These are phyloP conservation scores for Aphelenchoides avenae DNA, from an alignment of 1,140 invertebrate species.

Conservation along the genomic window DNA sequence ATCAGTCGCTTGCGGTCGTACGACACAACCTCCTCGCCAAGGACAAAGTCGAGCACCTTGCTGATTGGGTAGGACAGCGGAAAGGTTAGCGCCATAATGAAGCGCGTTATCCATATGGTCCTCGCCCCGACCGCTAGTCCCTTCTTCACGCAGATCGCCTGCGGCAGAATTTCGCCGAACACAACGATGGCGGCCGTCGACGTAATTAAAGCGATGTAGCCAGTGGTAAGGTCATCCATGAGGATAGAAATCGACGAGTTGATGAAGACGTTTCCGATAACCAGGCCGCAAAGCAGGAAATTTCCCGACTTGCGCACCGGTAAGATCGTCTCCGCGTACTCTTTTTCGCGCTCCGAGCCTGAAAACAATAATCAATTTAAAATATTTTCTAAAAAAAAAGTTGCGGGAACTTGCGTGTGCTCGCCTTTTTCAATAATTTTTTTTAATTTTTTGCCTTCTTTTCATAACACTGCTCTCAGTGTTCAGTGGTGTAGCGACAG, in stretches of 20 bases:
- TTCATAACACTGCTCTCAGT: no score
- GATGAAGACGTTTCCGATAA: slow-evolving; percentile 63
- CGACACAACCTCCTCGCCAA: slow-evolving; percentile 80
- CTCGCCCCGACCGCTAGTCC: slow-evolving; percentile 63
- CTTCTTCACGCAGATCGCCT: slow-evolving; percentile 65
- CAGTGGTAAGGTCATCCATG: slow-evolving; percentile 56
- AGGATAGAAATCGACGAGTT: slow-evolving; percentile 61
- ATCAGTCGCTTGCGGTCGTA: slow-evolving; percentile 90
- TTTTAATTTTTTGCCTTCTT: background rate
- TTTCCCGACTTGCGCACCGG: slow-evolving; percentile 32
- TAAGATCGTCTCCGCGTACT: no score
- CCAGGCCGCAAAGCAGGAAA: slow-evolving; percentile 22
- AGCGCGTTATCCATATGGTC: no score
- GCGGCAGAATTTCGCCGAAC: no score
- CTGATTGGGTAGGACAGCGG: slow-evolving; percentile 88
- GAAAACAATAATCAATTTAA: background rate
- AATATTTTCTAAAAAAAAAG: background rate
- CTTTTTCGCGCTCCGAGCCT: slow-evolving; percentile 15
- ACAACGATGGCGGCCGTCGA: slow-evolving; percentile 63
- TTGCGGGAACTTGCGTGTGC: background rate
- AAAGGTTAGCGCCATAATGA: slow-evolving; percentile 83
- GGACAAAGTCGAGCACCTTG: slow-evolving; percentile 77
- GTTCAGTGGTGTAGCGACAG: no score
- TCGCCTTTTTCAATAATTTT: background rate
- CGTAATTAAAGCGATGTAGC: slow-evolving; percentile 60